These are phyloP conservation scores for Elegia similella DNA, from an alignment of 2,888 invertebrate genomes.

Conservation along the genomic window DNA sequence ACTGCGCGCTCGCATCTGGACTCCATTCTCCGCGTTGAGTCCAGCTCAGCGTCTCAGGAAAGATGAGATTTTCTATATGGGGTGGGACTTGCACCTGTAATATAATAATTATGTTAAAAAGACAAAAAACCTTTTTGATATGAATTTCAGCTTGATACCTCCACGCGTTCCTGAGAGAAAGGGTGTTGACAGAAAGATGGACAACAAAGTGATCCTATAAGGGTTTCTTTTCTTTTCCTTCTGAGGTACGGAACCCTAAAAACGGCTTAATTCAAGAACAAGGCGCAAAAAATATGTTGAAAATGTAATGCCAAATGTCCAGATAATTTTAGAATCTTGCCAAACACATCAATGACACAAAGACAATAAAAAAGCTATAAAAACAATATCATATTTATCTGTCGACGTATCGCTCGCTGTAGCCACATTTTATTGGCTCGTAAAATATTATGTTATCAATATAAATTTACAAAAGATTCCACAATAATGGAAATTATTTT, in stretches of 20 bases:
- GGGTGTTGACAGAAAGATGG: no score
- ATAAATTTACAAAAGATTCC: background rate
- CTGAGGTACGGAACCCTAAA: no score
- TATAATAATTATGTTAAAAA: background rate
- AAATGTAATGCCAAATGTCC: no score
- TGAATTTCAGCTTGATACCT: no score
- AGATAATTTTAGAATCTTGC: no score
- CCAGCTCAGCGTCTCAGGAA: conserved; percentile 86
- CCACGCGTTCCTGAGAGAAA: no score
- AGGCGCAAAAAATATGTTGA: conserved; percentile 8
- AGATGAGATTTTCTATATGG: conserved; percentile 87
- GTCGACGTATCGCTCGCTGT: background rate
- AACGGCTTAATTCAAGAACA: background rate
- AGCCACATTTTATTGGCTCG: background rate
- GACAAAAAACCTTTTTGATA: no score
- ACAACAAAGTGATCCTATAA: no score
- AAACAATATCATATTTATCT: background rate
- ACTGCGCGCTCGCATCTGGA: conserved; percentile 69
- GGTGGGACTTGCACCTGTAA: conserved; percentile 83
- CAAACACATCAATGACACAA: background rate
- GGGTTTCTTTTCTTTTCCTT: no score
- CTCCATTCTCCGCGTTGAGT: conserved; percentile 60
- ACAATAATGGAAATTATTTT: no score
- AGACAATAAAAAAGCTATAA: background rate
- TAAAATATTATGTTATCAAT: background rate